These are phyloP conservation scores for Aculops lycopersici DNA, from an alignment of 1,140 invertebrate species.

Conservation along the genomic window DNA sequence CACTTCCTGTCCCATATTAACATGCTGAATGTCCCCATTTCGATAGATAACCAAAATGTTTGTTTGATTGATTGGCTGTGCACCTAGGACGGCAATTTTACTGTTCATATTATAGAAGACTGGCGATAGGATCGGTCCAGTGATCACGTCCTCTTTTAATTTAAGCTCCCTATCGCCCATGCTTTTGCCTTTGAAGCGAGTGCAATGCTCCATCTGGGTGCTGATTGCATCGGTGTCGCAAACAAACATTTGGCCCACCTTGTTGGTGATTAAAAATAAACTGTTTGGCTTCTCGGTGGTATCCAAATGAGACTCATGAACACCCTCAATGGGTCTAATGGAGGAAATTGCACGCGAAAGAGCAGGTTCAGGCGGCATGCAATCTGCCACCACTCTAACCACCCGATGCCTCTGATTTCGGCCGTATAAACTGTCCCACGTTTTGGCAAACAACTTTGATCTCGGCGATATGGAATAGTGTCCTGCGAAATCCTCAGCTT, in stretches of 20 bases:
- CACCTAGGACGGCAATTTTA: constrained; percentile 1
- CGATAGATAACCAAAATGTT: constrained; percentile 7
- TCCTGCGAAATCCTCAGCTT: constrained; percentile 2
- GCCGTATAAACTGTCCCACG: constrained; percentile 2
- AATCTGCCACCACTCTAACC: constrained; percentile 2
- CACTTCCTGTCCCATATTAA: constrained; percentile 6
- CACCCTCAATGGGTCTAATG: not conserved
- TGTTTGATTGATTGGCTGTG: constrained; percentile 4
- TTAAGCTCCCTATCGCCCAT: not conserved
- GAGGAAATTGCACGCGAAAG: not conserved
- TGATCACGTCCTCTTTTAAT: not conserved
- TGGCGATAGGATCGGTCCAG: not conserved
- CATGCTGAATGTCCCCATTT: constrained; percentile 4
- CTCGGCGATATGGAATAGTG: constrained; percentile 5
- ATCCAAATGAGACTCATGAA: not conserved
- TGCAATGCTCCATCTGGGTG: not conserved
- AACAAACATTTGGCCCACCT: not conserved
- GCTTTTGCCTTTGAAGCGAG: too few relatives aligned
- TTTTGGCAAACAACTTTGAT: not conserved
- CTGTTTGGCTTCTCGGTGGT: not conserved
- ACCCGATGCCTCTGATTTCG: constrained; percentile 2
- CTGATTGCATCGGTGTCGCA: not conserved
- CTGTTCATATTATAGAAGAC: constrained; percentile 1
- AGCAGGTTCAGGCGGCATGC: not conserved
- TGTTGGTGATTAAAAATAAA: not conserved